Base-by-base conservation (phyloP, 2,797 vertebrate genomes). In the Lithobates sylvaticus region DNA sequence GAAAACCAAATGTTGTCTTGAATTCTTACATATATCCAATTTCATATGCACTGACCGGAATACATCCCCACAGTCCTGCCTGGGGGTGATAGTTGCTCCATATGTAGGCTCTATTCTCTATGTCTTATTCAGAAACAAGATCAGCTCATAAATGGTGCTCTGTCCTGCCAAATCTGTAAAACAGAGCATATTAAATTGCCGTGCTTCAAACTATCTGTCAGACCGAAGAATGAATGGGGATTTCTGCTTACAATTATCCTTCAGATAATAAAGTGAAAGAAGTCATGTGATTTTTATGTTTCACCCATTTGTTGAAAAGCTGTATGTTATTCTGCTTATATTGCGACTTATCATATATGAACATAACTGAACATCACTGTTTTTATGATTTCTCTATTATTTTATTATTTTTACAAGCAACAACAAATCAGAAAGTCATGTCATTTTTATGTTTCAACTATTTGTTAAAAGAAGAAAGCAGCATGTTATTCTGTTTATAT, bases 141-240 rank as follows among this genome's bases (percentile, higher is more conserved):
- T 34, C 23, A 54, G 64, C 76, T 67, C 54, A 65, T 58, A 64
- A 65, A 65, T 61, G 16, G 27, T 29, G 13, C 34, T 50, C 23
- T 71, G 50, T 58, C n/a, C 47, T 58, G 78, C 67, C 78, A 81
- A 71, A 71, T 73, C n/a, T 73, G 26, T 65, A 74, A 68, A 83
- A 76, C 71, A 83, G 36, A 50, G 72, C 36, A 26, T 32, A 67
- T 75, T 75, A 75, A 83, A 50, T 9, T 23, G 36, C 13, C 15
- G 29, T 70, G 65, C 78, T 34, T 70, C 27, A 70, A 47, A 34
- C 39, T 50, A 39, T 70, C 65, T 69, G 44, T 47, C 67, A 54
- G 78, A 26, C 68, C 29, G 36, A 27, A 12, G 70, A 72, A 61
- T 81, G 29, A 73, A 70, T 39, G 7, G 54, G 32, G 70, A 74